Evolutionary conservation across 2,797 vertebrate species (phyloP).

Genomic region (Pangasius larnaudii): DNA sequence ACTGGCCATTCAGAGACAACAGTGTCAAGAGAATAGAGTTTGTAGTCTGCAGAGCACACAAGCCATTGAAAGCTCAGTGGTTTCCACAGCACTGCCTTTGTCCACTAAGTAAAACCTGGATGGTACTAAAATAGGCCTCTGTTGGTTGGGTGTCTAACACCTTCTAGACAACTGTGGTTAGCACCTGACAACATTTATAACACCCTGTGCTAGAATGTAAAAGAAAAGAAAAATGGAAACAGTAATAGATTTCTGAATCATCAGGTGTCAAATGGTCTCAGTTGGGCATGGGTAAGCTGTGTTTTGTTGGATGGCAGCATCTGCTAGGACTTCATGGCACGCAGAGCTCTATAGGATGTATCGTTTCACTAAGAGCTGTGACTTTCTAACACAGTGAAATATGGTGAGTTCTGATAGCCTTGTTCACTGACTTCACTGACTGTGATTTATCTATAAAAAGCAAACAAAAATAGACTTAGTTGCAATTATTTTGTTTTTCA

Average conservation of each 20-base stretch:
- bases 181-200: conserved; percentile 44
- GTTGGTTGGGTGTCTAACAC: conserved; percentile 33
- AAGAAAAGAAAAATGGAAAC: conserved; percentile 46
- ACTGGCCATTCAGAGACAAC: conserved; percentile 45
- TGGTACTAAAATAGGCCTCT: conserved; percentile 50
- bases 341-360: conserved; percentile 24
- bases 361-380: conserved; percentile 20
- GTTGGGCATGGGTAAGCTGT: conserved; percentile 42
- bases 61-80: conserved; percentile 52
- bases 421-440: neutral
- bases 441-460: neutral
- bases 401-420: conserved; percentile 55
- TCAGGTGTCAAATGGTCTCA: conserved; percentile 37
- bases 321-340: conserved; percentile 29
- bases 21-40: conserved; percentile 54
- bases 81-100: conserved; percentile 55
- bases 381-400: conserved; percentile 25
- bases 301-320: conserved; percentile 31
- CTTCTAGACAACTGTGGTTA: conserved; percentile 45
- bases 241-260: conserved; percentile 47
- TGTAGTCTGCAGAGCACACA: conserved; percentile 55
- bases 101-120: conserved; percentile 59
- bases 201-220: conserved; percentile 52
- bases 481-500: neutral
- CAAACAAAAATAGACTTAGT: neutral